Conservation (phyloP, 2,113 vertebrate genomes). For the Spizaetus ornatus region DNA sequence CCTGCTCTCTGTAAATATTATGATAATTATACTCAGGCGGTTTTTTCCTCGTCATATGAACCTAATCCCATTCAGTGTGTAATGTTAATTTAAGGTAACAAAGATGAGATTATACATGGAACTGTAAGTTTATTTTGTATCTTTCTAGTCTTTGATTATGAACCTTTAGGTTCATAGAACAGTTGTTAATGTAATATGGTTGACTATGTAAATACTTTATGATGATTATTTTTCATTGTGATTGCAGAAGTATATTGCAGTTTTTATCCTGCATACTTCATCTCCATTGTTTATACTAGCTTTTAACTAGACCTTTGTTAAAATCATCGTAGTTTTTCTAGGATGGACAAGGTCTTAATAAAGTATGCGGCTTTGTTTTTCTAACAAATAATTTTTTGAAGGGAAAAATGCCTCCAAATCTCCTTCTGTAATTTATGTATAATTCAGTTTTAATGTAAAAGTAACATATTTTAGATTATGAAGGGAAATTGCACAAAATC, state of each 20-base stretch:
- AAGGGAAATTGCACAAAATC: background rate
- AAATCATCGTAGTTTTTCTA: background rate
- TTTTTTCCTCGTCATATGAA: background rate
- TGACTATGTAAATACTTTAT: background rate
- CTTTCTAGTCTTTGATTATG: background rate
- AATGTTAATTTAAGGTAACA: background rate
- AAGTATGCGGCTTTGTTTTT: background rate
- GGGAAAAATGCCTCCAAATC: background rate
- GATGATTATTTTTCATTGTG: background rate
- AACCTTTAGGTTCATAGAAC: background rate
- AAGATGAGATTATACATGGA: background rate
- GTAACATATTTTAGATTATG: background rate
- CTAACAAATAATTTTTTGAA: background rate
- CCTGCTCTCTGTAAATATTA: background rate
- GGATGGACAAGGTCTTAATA: background rate
- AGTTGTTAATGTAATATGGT: background rate
- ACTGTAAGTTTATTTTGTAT: background rate
- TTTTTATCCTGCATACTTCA: background rate
- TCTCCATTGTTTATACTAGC: background rate
- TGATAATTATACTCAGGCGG: rapidly evolving
- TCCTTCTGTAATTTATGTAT: background rate
- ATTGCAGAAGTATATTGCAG: background rate
- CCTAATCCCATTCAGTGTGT: background rate
- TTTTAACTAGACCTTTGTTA: background rate
- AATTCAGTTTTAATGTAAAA: background rate